Evolutionary conservation across 2,888 invertebrate genomes (phyloP), one percentile per base, ranked within the genome.

Genomic region (Aelia acuminata): DNA sequence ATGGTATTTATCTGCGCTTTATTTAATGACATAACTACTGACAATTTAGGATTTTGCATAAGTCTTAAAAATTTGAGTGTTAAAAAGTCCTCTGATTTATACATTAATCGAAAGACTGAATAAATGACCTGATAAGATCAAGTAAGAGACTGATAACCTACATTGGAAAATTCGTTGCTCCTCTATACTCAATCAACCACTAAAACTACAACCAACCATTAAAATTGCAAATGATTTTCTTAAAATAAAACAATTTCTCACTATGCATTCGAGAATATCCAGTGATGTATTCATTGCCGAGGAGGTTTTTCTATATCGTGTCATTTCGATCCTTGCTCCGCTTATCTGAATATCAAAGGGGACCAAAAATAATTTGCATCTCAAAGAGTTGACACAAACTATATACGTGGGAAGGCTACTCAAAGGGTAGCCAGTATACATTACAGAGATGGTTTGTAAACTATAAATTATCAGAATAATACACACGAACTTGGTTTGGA

Each of bases 301-400:
- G 35, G 35, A 70, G 20, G 18, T 18, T 70, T 70, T 70, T 70
- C 63, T 35, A 70, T 35, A 70, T 35, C 15, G 31, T 70, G 63
- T 70, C 63, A 70, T 70, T 70, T 70, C 13, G 63, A 70, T 70
- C 63, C 63, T 70, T 70, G 31, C 63, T 35, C 35, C 35, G 20
- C 8, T 7, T 80, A 80, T 80, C 43, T 80, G 80, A 43, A 80
- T 47, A 80, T 80, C 80, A 80, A 80, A 80, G 80, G 22, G 43
- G 43, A n/a, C 80, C 80, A 39, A 80, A n/a, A 80, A 80, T 47
- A 80, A 80, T 80, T 80, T 80, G 80, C 80, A 80, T 80, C 43
- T 47, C 80, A 80, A 80, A 80, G 80, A 80, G 80, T 43, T 80
- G 63, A 70, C 63, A 70, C 31, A 70, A n/a, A n/a, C n/a, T n/a